phyloP scores from a whole-genome alignment of 2,797 vertebrate species.

The Anisognathus igniventris region DNA sequence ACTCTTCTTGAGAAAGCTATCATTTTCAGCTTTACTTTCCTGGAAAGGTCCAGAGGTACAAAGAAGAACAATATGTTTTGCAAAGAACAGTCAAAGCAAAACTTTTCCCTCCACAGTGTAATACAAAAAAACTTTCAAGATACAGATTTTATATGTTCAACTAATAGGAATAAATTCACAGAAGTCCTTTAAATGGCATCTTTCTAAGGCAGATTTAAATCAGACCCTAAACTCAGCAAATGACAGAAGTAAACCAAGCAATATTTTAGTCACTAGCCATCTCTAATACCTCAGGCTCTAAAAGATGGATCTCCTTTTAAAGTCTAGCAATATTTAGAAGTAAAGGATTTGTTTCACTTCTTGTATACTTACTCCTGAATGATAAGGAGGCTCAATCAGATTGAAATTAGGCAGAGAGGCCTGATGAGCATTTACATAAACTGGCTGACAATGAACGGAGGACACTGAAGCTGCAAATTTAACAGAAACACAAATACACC shows the following conservation, averaged over 20 bases:
- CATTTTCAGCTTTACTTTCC: background rate
- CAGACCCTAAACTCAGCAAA: background rate
- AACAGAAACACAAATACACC: conserved; percentile 31
- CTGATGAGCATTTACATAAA: conserved; percentile 54
- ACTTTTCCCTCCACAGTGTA: background rate
- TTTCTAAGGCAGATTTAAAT: background rate
- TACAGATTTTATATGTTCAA: background rate
- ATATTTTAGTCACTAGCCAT: background rate
- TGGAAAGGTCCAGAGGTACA: background rate
- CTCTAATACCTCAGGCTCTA: background rate
- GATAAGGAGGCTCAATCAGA: conserved; percentile 59
- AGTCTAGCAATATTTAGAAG: background rate
- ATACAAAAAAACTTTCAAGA: background rate
- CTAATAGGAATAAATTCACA: background rate
- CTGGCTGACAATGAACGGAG: background rate
- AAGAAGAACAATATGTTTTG: background rate
- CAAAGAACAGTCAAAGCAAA: background rate
- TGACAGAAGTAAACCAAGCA: background rate
- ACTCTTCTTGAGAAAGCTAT: background rate
- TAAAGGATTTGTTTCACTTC: background rate
- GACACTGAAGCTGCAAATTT: conserved; percentile 43
- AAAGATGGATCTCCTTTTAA: background rate
- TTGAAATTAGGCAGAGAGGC: conserved; percentile 64
- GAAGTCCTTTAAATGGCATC: background rate
- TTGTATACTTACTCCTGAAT: conserved; percentile 66